Base-by-base conservation (phyloP, 2,797 vertebrate species). In the Takifugu ocellatus region DNA sequence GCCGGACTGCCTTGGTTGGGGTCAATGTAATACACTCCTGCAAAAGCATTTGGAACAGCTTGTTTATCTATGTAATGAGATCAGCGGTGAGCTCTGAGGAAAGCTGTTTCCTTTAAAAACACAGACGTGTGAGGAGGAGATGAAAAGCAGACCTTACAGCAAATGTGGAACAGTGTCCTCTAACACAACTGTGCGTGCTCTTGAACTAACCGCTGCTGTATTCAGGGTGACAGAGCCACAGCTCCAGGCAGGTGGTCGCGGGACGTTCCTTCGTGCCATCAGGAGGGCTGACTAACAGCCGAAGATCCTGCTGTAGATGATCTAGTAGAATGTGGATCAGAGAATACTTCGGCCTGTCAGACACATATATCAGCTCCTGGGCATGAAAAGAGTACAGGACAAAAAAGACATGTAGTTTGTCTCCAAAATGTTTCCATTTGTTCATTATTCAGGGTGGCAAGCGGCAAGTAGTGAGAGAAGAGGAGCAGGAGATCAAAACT, bases 21-120 rank as follows among this genome's bases (percentile, higher is more conserved):
- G 77, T 96, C 95, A 2, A 96, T 92, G 85, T 95, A 94, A 80
- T 94, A 96, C 67, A 92, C 91, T 44, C 94, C 95, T 96, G 78
- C 82, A 68, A 75, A 39, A 74, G 45, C 61, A 29, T 29, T 57
- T 59, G 59, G 0, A 5, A 58, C 25, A 58, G 58, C 25, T 75
- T 27, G 71, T 1, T 67, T 51, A 72, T 33, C 66, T 44, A 33
- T 11, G 14, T 16, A 43, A 43, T 43, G 15, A 45, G 15, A 45
- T 45, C 43, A 45, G 15, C 17, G 43, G 17, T 16, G 43, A 17
- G 5, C 5, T 16, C 43, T 6, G 42, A 16, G 4, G 6, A 12
- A 16, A 7, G n/a, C 15, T 16, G 14, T 16, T 16, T 16, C n/a
- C n/a, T 17, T 45, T 17, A 16, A 45, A 45, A 45, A 29, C 6